phyloP scores from a whole-genome alignment of 2,797 vertebrate species.

The Muraenolepis orangiensis region DNA sequence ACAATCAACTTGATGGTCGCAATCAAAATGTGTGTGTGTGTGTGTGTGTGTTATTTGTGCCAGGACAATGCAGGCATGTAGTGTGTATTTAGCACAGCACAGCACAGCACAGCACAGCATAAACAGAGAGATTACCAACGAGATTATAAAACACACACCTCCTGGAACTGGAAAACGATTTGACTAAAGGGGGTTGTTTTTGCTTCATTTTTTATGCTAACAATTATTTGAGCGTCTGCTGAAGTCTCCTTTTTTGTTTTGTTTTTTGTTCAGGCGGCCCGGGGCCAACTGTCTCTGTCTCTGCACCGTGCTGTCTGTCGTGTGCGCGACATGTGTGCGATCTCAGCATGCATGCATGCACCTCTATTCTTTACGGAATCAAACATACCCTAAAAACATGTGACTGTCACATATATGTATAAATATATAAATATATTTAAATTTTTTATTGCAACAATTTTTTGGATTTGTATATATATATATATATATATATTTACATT shows the following conservation, averaged over 20 bases:
- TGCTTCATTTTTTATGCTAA: background rate
- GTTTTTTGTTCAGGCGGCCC: background rate
- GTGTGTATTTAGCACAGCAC: background rate
- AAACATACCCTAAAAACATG: background rate
- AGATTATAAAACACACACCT: background rate
- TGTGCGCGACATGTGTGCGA: too few species aligned
- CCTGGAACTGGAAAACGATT: background rate
- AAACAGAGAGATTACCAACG: background rate
- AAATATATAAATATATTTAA: background rate
- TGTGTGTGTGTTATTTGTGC: constrained; percentile 3
- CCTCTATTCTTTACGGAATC: too few species aligned
- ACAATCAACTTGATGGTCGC: constrained; percentile 17
- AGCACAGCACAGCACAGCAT: background rate
- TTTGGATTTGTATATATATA: background rate
- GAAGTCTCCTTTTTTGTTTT: background rate
- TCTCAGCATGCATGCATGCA: too few species aligned
- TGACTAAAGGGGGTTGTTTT: background rate
- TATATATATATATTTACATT: too few species aligned
- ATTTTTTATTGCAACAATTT: background rate
- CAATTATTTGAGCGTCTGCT: background rate
- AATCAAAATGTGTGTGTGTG: constrained; percentile 19
- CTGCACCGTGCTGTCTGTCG: too few species aligned
- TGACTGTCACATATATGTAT: too few species aligned
- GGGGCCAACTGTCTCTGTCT: too few species aligned
- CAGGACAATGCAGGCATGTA: constrained; percentile 17